Conservation (phyloP, 92 coral and sea anemone species). For the Metridium senile region DNA sequence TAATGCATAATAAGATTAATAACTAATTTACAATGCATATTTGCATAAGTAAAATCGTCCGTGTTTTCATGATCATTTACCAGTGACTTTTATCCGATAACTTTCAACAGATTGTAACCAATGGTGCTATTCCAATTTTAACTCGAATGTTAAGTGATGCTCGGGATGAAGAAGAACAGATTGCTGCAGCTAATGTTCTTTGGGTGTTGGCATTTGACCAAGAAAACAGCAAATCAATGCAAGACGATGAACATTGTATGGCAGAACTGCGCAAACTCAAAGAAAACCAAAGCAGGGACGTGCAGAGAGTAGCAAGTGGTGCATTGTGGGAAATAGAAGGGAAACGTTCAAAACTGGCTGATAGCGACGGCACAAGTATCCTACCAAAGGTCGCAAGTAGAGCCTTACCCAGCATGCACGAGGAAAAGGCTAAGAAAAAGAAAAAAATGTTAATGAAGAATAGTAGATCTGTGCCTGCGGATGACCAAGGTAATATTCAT, state of each 20-base stretch:
- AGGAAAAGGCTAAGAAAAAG: not conserved
- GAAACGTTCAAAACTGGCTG: constrained; percentile 16
- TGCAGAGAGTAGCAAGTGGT: constrained; percentile 67
- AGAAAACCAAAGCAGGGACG: constrained; percentile 27
- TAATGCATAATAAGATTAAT: no score
- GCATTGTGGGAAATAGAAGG: constrained; percentile 83
- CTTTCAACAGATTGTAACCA: constrained; percentile 54
- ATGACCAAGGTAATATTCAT: no score
- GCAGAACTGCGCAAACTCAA: constrained; percentile 51
- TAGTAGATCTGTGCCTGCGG: no score
- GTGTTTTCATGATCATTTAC: no score
- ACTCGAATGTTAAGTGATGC: constrained; percentile 60
- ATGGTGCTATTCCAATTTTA: constrained; percentile 72
- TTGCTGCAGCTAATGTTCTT: constrained; percentile 42
- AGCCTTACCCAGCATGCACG: not conserved
- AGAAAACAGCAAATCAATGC: constrained; percentile 53
- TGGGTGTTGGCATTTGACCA: constrained; percentile 81
- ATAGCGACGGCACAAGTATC: not conserved
- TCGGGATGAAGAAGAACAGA: constrained; percentile 48
- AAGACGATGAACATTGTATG: constrained; percentile 23
- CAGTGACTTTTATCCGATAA: no score
- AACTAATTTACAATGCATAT: no score
- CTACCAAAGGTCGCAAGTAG: not conserved
- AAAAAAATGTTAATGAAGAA: not conserved
- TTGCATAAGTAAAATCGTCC: no score